A percentile compares a stretch with the other conserved stretches of the same genome.
Evolutionary conservation across 2,888 invertebrate genomes (phyloP).

Genomic region (Synanthedon tipuliformis): DNA sequence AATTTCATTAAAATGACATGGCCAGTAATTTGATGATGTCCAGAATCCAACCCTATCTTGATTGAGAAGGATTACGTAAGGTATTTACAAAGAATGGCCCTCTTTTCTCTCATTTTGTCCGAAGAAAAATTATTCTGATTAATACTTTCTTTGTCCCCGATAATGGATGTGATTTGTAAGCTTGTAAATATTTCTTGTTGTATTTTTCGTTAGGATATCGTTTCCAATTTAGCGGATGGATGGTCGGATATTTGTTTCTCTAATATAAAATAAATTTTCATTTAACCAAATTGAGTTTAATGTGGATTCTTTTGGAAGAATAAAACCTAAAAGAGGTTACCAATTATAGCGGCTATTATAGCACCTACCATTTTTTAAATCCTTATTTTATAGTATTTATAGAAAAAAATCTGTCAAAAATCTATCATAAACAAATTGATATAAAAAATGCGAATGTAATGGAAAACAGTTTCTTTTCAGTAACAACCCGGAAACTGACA

Average conservation of each 20-base stretch:
- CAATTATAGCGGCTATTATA: too few relatives aligned
- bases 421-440: too few relatives aligned
- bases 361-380: too few relatives aligned
- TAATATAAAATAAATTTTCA: slow-evolving; percentile 16
- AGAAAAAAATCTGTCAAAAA: too few relatives aligned
- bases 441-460: too few relatives aligned
- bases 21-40: neutral
- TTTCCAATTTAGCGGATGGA: neutral
- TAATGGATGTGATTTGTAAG: slow-evolving; percentile 17
- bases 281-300: too few relatives aligned
- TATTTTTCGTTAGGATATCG: neutral
- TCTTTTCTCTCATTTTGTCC: slow-evolving; percentile 22
- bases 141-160: slow-evolving; percentile 29
- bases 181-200: slow-evolving; percentile 12
- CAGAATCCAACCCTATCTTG: slow-evolving; percentile 48
- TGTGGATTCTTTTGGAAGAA: too few relatives aligned
- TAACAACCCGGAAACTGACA: neutral
- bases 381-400: too few relatives aligned
- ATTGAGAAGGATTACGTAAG: slow-evolving; percentile 51
- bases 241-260: slow-evolving; percentile 1
- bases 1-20: slow-evolving; percentile 13
- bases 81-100: slow-evolving; percentile 32
- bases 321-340: too few relatives aligned
- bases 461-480: neutral
- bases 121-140: slow-evolving; percentile 36